Percentiles rank a stretch among this genome's conserved stretches.
phyloP scores from a whole-genome alignment of 2,888 invertebrate species.

The Aphodius sticticus region DNA sequence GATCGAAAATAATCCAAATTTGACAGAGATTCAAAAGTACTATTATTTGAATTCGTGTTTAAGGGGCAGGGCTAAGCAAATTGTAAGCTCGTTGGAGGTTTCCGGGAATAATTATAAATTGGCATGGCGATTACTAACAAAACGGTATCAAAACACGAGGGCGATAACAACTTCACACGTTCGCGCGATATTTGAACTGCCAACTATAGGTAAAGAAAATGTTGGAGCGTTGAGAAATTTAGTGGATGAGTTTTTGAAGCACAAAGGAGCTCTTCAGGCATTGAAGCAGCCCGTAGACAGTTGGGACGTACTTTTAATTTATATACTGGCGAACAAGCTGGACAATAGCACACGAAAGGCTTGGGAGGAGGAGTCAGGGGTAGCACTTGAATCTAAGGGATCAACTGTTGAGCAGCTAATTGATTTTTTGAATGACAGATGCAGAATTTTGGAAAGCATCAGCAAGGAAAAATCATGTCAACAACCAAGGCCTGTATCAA shows the following conservation, averaged over 20 bases:
- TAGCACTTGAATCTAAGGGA: slow-evolving; percentile 1
- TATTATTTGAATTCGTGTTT: no score
- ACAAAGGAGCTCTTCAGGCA: slow-evolving; percentile 15
- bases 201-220: neutral
- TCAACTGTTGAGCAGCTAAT: slow-evolving; percentile 16
- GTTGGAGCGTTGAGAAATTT: slow-evolving; percentile 19
- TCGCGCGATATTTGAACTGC: no score
- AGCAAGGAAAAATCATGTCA: neutral
- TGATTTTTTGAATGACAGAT: slow-evolving; percentile 25
- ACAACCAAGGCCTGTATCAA: neutral
- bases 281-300: neutral
- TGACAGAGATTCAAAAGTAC: no score
- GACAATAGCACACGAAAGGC: neutral
- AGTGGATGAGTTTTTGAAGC: slow-evolving; percentile 24
- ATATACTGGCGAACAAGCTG: no score
- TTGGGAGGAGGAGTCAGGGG: slow-evolving; percentile 18
- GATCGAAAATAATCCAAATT: no score
- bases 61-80: no score
- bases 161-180: no score
- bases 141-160: no score
- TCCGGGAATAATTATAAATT: no score
- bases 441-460: slow-evolving; percentile 23
- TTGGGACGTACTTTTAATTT: slow-evolving; percentile 11
- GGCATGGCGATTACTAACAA: no score
- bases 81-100: no score